Conservation (phyloP, 2,797 vertebrate genomes). For the Rousettus madagascariensis region DNA sequence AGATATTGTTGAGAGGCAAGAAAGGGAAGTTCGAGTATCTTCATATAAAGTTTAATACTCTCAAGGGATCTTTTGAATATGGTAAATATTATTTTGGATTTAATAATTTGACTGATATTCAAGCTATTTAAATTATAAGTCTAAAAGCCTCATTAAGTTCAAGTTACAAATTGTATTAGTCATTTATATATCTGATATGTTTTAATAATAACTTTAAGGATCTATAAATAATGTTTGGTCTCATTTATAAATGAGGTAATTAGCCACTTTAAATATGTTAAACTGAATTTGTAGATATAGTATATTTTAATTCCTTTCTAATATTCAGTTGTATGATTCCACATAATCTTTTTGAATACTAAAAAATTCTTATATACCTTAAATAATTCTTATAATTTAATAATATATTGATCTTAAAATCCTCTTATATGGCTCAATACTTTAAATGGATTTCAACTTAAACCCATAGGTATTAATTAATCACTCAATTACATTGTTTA, state of each 20-base stretch:
- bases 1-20: background rate
- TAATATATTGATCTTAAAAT: background rate
- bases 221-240: conserved; percentile 21
- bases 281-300: background rate
- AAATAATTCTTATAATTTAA: background rate
- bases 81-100: background rate
- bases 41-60: background rate
- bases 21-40: background rate
- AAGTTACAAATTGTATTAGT: background rate
- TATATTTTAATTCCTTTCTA: background rate
- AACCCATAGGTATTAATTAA: background rate
- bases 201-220: conserved; percentile 8
- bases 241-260: background rate
- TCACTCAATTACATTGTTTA: background rate
- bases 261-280: background rate
- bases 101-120: background rate
- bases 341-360: background rate
- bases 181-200: background rate
- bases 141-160: background rate
- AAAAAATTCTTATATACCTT: background rate
- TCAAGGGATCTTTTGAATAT: background rate
- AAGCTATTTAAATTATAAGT: background rate
- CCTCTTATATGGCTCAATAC: background rate
- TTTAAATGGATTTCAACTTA: background rate
- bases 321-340: background rate